phyloP scores from a whole-genome alignment of 2,797 vertebrate genomes.

The Chaetophractus vellerosus region DNA sequence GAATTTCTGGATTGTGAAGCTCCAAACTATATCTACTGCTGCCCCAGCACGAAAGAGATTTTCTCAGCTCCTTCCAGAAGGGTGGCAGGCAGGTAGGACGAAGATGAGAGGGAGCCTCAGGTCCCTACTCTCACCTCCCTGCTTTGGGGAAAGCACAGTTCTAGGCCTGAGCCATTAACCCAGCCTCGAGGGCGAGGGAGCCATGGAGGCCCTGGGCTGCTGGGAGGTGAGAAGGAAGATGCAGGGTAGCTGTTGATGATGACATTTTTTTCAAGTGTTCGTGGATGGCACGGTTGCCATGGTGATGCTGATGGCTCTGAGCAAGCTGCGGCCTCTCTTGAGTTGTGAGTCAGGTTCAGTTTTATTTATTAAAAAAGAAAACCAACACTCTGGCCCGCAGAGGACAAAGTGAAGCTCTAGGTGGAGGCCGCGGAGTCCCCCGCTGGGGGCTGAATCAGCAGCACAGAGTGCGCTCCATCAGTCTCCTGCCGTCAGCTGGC shows the following conservation, averaged over 20 bases:
- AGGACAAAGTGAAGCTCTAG: constrained; percentile 80
- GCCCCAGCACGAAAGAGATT: background rate
- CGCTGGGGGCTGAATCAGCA: constrained; percentile 82
- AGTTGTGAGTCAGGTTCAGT: constrained; percentile 88
- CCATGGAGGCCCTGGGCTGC: background rate
- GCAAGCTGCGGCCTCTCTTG: constrained; percentile 79
- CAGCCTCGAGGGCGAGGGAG: background rate
- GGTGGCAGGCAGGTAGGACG: background rate
- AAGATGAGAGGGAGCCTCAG: background rate
- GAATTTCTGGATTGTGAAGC: background rate
- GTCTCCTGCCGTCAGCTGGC: constrained; percentile 86
- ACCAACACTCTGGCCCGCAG: constrained; percentile 42
- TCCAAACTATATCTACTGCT: background rate
- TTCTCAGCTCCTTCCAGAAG: background rate
- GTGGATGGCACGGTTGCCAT: constrained; percentile 87
- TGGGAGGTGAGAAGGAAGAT: constrained; percentile 54
- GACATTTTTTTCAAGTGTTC: constrained; percentile 83
- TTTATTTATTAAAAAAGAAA: constrained; percentile 87
- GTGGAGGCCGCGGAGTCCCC: constrained; percentile 70
- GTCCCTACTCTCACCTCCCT: background rate
- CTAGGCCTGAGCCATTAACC: background rate
- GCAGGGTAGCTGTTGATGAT: constrained; percentile 40
- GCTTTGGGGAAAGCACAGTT: background rate
- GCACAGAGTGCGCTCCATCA: constrained; percentile 66
- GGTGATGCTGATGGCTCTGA: constrained; percentile 84